A percentile compares a stretch with the other conserved stretches of the same genome.
phyloP scores from a whole-genome alignment of 2,113 vertebrate species.

The Stictonetta naevosa region DNA sequence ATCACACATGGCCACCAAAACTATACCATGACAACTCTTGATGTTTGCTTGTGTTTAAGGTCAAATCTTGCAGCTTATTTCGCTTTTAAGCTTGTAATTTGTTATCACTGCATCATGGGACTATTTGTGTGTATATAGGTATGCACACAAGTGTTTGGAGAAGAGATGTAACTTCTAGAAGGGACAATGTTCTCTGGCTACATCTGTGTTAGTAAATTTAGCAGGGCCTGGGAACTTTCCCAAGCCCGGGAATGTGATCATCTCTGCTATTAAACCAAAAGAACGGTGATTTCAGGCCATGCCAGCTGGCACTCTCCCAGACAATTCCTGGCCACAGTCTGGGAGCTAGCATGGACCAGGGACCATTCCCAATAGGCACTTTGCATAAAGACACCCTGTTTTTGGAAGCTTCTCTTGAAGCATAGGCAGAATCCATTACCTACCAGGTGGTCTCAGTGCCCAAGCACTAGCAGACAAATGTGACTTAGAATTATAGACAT shows the following conservation, averaged over 20 bases:
- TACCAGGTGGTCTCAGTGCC: conserved; percentile 18
- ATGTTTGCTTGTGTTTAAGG: neutral
- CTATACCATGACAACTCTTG: neutral
- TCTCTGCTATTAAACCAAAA: neutral
- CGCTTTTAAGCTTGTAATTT: neutral
- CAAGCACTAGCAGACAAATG: conserved; percentile 3
- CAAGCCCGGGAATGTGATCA: neutral
- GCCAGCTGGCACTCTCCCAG: conserved; percentile 42
- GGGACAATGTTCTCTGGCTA: neutral
- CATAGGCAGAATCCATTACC: neutral
- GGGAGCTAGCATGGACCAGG: neutral
- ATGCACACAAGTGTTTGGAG: neutral
- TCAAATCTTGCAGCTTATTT: neutral
- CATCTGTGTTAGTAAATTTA: neutral
- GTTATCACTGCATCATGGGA: neutral
- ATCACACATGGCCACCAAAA: neutral
- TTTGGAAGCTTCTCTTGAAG: neutral
- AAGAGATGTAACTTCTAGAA: neutral
- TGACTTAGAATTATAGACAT: neutral
- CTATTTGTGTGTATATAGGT: neutral
- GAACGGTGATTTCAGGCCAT: neutral
- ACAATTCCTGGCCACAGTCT: neutral
- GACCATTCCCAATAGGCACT: neutral
- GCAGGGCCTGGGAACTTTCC: conserved; percentile 17
- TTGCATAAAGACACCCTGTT: neutral